Base-by-base conservation (phyloP, 2,888 invertebrate genomes). In the Atrina japonica region DNA sequence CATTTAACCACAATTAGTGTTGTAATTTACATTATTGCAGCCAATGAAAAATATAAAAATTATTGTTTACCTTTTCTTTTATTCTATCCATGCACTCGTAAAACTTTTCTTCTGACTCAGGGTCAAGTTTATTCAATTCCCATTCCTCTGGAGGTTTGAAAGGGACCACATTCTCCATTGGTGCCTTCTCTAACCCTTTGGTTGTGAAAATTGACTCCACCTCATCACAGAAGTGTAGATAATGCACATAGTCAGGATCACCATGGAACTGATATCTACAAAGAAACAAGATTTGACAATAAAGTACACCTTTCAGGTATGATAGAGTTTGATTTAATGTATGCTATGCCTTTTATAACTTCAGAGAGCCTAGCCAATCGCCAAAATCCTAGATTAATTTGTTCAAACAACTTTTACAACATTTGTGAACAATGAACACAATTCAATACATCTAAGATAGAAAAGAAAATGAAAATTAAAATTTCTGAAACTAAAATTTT, bases 201-300 rank as follows among this genome's bases (percentile, higher is more conserved):
- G 79, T 84, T 1, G 90, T 88, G 82, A 91, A 91, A 43, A 90
- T 85, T 3, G 88, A 85, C 73, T 91, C 90, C 16, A 90, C 79
- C 70, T 89, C 90, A 67, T 89, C 87, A 66, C 86, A 88, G 83
- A 91, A 90, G 27, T 75, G 75, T 56, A 86, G 72, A 70, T 89
- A 90, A 25, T 89, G 85, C 1, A 91, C 86, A 69, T 82, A 84
- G 40, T 87, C 85, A 7, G 77, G 75, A 63, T 88, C 81, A 25
- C 66, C 69, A 0, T 76, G 61, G 14, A 83, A 80, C 75, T 87
- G 83, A 73, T 84, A 89, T 67, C 88, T 88, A 21, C 18, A 64
- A 14, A 29, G n/a, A n/a, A n/a, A n/a, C n/a, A n/a, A n/a, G n/a
- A n/a, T n/a, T n/a, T n/a, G n/a, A n/a, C n/a, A n/a, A n/a, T n/a